Percentiles rank a stretch among this genome's conserved stretches.
Evolutionary conservation across 2,113 vertebrate genomes (phyloP).

Genomic region (Entelurus aequoreus): DNA sequence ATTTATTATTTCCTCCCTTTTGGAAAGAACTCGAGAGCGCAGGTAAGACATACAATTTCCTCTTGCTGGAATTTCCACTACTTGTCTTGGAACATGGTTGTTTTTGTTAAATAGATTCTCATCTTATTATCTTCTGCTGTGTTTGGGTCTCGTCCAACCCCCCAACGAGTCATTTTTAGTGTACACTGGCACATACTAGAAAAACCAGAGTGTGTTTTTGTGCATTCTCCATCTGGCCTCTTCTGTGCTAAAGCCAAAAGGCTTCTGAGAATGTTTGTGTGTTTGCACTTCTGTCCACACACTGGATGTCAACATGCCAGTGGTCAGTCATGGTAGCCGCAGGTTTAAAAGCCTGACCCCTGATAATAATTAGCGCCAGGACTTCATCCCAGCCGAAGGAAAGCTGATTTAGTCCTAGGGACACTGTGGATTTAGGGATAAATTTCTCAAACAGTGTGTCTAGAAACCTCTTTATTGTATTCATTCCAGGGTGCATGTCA

Average conservation of each 20-base stretch:
- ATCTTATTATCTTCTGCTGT: slow-evolving; percentile 2
- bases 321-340: slow-evolving; percentile 24
- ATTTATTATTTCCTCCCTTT: slow-evolving; percentile 12
- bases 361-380: slow-evolving; percentile 32
- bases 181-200: not conserved
- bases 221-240: slow-evolving; percentile 50
- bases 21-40: slow-evolving; percentile 8
- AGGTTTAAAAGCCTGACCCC: slow-evolving; percentile 18
- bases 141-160: not conserved
- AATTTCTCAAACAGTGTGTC: slow-evolving; percentile 22
- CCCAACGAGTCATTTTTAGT: not conserved
- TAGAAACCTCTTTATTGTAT: slow-evolving; percentile 18
- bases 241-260: slow-evolving; percentile 24
- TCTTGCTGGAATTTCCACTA: not conserved
- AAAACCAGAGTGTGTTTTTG: slow-evolving; percentile 12
- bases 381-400: slow-evolving; percentile 16
- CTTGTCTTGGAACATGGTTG: not conserved
- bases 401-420: slow-evolving; percentile 29
- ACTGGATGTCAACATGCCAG: slow-evolving; percentile 23
- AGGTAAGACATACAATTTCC: slow-evolving; percentile 12
- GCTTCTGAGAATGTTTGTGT: slow-evolving; percentile 27
- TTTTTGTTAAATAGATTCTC: not conserved
- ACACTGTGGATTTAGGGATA: slow-evolving; percentile 26
- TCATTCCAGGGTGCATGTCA: slow-evolving; percentile 4
- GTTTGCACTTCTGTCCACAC: slow-evolving; percentile 14